Percentiles rank a stretch among this genome's conserved stretches.
These are phyloP conservation scores for Ostrea denselamellosa DNA, from an alignment of 1,140 invertebrate species.

Conservation along the genomic window DNA sequence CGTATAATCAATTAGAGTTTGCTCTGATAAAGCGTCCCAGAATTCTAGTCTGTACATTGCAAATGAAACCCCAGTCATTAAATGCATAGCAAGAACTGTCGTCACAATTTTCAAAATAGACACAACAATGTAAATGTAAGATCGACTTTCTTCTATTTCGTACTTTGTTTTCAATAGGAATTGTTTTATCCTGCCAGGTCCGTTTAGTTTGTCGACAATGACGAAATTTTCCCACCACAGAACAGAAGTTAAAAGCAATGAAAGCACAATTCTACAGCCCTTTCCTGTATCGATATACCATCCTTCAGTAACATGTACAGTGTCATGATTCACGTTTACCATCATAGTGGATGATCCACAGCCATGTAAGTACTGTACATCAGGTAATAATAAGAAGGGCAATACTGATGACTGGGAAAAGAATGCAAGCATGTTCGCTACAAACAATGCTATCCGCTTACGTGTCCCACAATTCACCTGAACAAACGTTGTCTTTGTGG, in stretches of 20 bases:
- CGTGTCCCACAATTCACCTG: not conserved
- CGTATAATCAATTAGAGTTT: not conserved
- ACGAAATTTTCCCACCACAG: constrained; percentile 98
- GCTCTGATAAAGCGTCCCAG: not conserved
- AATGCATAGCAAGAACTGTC: constrained; percentile 55
- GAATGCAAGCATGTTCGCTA: constrained; percentile 52
- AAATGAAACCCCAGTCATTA: not conserved
- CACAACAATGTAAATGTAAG: constrained; percentile 53
- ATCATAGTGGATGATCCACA: not conserved
- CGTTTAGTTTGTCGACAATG: constrained; percentile 84
- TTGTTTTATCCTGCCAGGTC: constrained; percentile 50
- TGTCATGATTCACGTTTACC: not conserved
- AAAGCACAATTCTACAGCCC: constrained; percentile 55
- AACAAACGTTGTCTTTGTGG: not conserved
- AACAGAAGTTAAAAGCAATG: constrained; percentile 90
- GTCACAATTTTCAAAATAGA: constrained; percentile 62
- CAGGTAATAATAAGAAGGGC: constrained; percentile 48
- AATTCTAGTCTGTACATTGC: constrained; percentile 4
- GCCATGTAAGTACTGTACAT: not conserved
- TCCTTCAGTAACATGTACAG: not conserved
- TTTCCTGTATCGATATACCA: not conserved
- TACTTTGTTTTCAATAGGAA: constrained; percentile 55
- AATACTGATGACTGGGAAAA: constrained; percentile 57
- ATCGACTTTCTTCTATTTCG: constrained; percentile 58
- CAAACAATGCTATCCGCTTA: not conserved